Conservation (phyloP, 92 coral and sea anemone species). For the Ricordea florida region DNA sequence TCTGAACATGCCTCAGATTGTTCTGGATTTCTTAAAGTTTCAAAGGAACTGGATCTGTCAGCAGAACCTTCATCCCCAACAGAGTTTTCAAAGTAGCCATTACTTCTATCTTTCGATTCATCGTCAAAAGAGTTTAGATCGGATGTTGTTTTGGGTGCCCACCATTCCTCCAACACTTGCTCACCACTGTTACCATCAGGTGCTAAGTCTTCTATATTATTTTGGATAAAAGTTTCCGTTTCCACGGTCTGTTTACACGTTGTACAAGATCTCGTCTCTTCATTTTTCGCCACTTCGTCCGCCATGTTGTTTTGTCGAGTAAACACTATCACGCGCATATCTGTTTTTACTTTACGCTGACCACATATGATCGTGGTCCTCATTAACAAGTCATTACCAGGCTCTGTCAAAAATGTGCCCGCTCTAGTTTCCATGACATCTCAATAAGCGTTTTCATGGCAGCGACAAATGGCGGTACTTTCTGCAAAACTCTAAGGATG, state of each 20-base stretch:
- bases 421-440: conserved; percentile 77
- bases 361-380: background rate
- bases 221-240: background rate
- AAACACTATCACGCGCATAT: background rate
- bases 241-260: background rate
- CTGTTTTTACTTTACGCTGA: background rate
- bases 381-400: conserved; percentile 36
- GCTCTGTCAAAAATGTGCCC: background rate
- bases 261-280: background rate
- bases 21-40: too few species aligned
- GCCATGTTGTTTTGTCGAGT: conserved; percentile 51
- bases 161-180: too few species aligned
- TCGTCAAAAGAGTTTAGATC: conserved; percentile 5
- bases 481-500: background rate
- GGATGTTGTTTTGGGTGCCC: too few species aligned
- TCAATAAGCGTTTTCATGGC: conserved; percentile 55
- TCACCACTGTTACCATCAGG: too few species aligned
- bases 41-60: too few species aligned
- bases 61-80: background rate
- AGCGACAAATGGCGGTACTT: background rate
- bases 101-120: background rate
- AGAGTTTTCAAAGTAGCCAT: background rate
- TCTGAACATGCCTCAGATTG: too few species aligned
- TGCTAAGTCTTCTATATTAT: too few species aligned
- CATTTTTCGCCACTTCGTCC: conserved; percentile 9